Evolutionary conservation across 2,888 invertebrate genomes (phyloP), one percentile per base, ranked within the genome.

Genomic region (Acanthosoma haemorrhoidale): DNA sequence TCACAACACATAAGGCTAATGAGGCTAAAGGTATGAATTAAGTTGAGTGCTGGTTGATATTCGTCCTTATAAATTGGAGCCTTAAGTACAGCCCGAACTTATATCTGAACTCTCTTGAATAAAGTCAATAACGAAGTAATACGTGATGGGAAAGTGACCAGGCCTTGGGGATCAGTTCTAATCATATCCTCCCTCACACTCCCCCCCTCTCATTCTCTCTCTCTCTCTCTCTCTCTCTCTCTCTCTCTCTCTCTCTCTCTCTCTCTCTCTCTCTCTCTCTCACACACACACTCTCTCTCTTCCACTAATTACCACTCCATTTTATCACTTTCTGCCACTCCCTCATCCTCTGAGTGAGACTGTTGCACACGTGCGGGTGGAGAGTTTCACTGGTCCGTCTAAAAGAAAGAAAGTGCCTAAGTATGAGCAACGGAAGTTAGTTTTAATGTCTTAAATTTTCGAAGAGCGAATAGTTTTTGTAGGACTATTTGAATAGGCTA

Each of bases 101-200:
- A 51, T 51, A 51, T 25, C 13, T 51, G 13, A 25, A 25, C 13
- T 11, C 21, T n/a, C n/a, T n/a, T 3, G n/a, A 51, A 25, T 51
- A 51, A 51, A 51, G 51, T 51, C 51, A 51, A 51, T 51, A 51
- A 51, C 21, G 51, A 51, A 51, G 51, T 51, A n/a, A n/a, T n/a
- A 51, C 51, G 51, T 51, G 51, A 51, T 51, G 51, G 25, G 51
- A 51, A 51, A 51, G 51, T 51, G 51, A 51, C 51, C 25, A 51
- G 2, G 2, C 25, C n/a, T n/a, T n/a, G n/a, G 51, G 51, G 51
- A 25, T n/a, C n/a, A n/a, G n/a, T n/a, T n/a, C n/a, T n/a, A n/a
- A n/a, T n/a, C 51, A 51, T 51, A 51, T 51, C 51, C 51, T 5
- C 25, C 51, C 25, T 41, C n/a, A n/a, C n/a, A n/a, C n/a, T n/a